Base-by-base conservation (phyloP, 2,113 vertebrate genomes). In the Scophthalmus maximus region DNA sequence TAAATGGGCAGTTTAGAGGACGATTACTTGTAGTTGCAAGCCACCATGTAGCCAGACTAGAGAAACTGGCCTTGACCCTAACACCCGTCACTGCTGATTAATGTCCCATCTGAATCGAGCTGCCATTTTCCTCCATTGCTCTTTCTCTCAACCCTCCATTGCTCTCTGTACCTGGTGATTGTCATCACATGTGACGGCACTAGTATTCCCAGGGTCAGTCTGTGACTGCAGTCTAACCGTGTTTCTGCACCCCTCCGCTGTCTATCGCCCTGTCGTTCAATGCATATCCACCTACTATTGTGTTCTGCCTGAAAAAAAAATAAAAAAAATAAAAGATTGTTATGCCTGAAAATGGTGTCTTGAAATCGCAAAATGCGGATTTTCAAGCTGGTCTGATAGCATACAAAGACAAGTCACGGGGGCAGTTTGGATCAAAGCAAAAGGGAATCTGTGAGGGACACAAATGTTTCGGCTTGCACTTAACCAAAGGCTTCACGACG, bases 141-240 rank as follows among this genome's bases (percentile, higher is more conserved):
- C 73, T 75, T 73, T 76, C 51, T 64, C 74, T 42, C 53, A 50
- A 22, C 72, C 68, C 36, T 58, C 46, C 44, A 14, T 55, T 12
- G 29, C 57, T 73, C 59, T 68, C 62, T 71, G 65, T 26, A 75
- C 62, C 38, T 52, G 57, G 25, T 84, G 83, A 87, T 52, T 76
- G 71, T 90, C 79, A 87, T 88, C 71, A 62, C 76, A 88, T 73
- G 75, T 88, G 89, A 90, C 70, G 46, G 76, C 66, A 9, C 65
- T 63, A 67, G 57, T 74, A 73, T 75, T 85, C 73, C 53, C 53
- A 56, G 77, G 81, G 84, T 90, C 83, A 68, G 36, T 38, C 76
- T 49, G 55, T 66, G 68, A 86, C 60, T 38, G 80, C 80, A 85
- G 80, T 85, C 89, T 90, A 88, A 89, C 82, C 82, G 81, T 62